Base-by-base conservation (phyloP, 2,888 invertebrate genomes). In the Galeopsomyia nigrocyanea region DNA sequence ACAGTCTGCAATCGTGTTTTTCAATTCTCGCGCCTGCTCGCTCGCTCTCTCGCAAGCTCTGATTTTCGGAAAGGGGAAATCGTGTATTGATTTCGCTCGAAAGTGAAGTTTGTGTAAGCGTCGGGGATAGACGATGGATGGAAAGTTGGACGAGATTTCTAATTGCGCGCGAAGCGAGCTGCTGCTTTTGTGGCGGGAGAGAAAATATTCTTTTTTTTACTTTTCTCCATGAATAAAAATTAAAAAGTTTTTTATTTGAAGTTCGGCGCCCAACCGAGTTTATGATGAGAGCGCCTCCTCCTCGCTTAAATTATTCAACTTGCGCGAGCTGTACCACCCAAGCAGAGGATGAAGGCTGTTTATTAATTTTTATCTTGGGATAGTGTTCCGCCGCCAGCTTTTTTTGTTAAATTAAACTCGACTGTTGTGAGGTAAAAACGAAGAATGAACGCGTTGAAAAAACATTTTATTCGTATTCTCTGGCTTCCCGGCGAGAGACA, bases 211-310 rank as follows among this genome's bases (percentile, higher is more conserved):
- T 55, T 58, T 39, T 53, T 55, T 58, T 21, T 17, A 5, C 39
- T 51, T 58, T 55, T 31, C 62, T 67, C n/a, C 66, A 58, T 72
- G 72, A 72, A 72, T 72, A 55, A 63, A 72, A 72, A 72, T 67
- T 62, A 67, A 72, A 72, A 68, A 63, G 47, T 72, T 72, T 68
- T 56, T 68, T 67, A 68, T 68, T 68, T 53, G 58, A 63, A 62
- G 51, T 67, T 31, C 26, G 58, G 31, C 63, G 58, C 67, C 13
- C 66, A 39, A 7, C 39, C 39, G 39, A 39, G 39, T 39, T 39
- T 39, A 39, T 62, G 71, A 62, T 17, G 56, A 61, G 17, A 49
- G 66, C 66, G n/a, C n/a, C n/a, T n/a, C n/a, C n/a, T 71, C 26
- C n/a, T 71, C 61, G n/a, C 16, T 56, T 39, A 67, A 57, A 72